These are phyloP conservation scores for Platycheirus rosarum DNA, from an alignment of 2,888 invertebrate species.

Conservation along the genomic window DNA sequence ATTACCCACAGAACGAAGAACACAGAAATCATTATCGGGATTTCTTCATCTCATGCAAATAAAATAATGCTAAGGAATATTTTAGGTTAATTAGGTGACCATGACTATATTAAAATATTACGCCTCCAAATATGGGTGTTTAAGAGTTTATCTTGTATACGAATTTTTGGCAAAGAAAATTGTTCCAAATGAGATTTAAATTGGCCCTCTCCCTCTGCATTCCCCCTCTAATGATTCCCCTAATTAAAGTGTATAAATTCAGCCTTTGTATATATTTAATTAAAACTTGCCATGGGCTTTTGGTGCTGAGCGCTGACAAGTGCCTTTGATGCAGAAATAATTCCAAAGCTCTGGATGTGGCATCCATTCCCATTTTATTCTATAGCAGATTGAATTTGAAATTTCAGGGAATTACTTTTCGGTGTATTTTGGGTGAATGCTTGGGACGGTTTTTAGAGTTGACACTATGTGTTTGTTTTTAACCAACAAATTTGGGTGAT, in stretches of 20 bases:
- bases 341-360: no score
- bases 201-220: no score
- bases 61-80: constrained; percentile 25
- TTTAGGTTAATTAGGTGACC: constrained; percentile 41
- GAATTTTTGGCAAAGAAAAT: constrained; percentile 1
- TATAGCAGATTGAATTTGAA: no score
- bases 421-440: no score
- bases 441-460: background rate
- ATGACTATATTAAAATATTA: no score
- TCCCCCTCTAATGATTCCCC: background rate
- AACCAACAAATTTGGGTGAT: background rate
- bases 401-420: no score
- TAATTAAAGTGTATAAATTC: constrained; percentile 25
- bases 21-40: constrained; percentile 29
- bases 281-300: constrained; percentile 16
- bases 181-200: constrained; percentile 8
- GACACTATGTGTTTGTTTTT: constrained; percentile 11
- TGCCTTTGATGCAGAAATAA: background rate
- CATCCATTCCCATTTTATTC: no score
- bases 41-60: background rate
- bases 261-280: constrained; percentile 51
- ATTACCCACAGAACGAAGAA: constrained; percentile 20
- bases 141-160: background rate
- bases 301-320: constrained; percentile 7
- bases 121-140: no score